phyloP scores from a whole-genome alignment of 2,113 vertebrate genomes.

The Elgaria multicarinata region DNA sequence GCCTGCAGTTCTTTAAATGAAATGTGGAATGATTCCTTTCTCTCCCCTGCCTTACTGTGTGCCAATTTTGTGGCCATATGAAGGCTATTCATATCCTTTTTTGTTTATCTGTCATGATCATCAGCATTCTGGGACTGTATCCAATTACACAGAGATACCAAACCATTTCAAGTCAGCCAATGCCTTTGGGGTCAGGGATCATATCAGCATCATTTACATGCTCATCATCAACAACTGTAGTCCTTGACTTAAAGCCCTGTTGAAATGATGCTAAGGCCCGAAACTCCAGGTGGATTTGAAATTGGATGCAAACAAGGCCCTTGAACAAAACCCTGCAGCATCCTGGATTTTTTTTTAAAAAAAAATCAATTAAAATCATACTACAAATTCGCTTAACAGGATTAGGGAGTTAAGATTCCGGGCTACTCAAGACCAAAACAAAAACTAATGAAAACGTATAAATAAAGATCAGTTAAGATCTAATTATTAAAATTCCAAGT shows the following conservation, averaged over 20 bases:
- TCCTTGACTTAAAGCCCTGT: neutral
- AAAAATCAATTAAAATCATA: neutral
- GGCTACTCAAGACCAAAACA: neutral
- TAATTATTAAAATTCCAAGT: neutral
- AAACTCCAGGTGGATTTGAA: neutral
- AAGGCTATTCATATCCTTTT: neutral
- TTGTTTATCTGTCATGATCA: neutral
- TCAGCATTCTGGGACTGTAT: neutral
- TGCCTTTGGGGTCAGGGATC: neutral
- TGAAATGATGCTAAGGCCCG: neutral
- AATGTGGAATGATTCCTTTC: neutral
- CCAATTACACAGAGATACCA: constrained; percentile 5
- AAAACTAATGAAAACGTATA: neutral
- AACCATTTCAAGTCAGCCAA: neutral
- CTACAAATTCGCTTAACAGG: neutral
- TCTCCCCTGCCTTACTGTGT: neutral
- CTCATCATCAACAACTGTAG: neutral
- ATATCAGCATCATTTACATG: neutral
- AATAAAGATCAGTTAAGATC: neutral
- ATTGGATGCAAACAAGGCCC: neutral
- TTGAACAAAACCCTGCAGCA: neutral
- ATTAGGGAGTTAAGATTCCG: neutral
- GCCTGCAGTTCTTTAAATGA: neutral
- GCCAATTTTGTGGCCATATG: neutral
- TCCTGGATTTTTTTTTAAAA: too few relatives aligned